Evolutionary conservation across 2,888 invertebrate genomes (phyloP).

Genomic region (Amiota communis): DNA sequence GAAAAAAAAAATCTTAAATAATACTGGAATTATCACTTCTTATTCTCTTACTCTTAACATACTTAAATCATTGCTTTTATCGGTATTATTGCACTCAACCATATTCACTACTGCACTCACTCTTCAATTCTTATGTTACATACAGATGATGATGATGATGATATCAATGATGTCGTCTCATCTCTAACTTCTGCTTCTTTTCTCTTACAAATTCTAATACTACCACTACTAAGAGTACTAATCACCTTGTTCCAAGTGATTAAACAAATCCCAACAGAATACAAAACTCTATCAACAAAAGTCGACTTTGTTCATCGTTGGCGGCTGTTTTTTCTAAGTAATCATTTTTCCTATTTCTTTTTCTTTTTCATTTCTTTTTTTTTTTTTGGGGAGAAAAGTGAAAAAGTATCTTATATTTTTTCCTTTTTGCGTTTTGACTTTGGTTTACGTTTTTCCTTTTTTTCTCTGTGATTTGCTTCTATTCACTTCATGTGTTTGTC

Average conservation of each 20-base stretch:
- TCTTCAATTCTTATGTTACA: too few relatives aligned
- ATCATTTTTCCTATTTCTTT: conserved; percentile 27
- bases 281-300: conserved; percentile 41
- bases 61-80: too few relatives aligned
- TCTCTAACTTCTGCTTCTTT: not conserved
- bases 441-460: conserved; percentile 11
- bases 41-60: too few relatives aligned
- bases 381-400: not conserved
- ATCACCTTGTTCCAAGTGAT: conserved; percentile 63
- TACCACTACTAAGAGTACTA: not conserved
- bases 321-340: conserved; percentile 27
- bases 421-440: conserved; percentile 4
- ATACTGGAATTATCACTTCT: too few relatives aligned
- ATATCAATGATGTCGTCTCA: not conserved
- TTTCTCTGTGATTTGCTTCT: conserved; percentile 19
- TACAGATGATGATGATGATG: too few relatives aligned
- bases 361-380: conserved; percentile 12
- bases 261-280: conserved; percentile 45
- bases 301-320: conserved; percentile 54
- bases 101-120: too few relatives aligned
- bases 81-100: too few relatives aligned
- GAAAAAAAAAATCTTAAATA: too few relatives aligned
- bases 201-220: not conserved
- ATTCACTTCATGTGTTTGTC: conserved; percentile 15
- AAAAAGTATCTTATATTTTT: not conserved